Conservation (phyloP, 1,140 invertebrate genomes). For the Hormaphis cornu region DNA sequence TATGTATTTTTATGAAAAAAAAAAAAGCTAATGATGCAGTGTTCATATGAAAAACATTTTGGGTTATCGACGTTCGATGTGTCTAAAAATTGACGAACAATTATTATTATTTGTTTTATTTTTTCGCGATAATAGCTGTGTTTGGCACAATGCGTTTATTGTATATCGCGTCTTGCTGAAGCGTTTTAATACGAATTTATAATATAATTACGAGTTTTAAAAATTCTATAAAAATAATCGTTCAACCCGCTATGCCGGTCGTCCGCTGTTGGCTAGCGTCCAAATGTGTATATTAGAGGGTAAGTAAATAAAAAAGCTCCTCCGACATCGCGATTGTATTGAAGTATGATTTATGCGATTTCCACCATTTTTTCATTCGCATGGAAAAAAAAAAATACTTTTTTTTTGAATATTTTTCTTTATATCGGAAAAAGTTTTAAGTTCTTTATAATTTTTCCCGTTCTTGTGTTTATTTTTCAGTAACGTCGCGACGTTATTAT, state of each 20-base stretch:
- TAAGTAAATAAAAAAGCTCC: constrained; percentile 1
- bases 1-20: no score
- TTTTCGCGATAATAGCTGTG: not conserved
- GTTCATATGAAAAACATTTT: no score
- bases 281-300: constrained; percentile 3
- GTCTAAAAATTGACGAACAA: no score
- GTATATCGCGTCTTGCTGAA: constrained; percentile 1
- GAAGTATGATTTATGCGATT: constrained; percentile 13
- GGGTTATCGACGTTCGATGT: no score
- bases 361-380: not conserved
- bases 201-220: constrained; percentile 15
- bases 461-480: no score
- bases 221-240: constrained; percentile 11
- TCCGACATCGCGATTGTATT: constrained; percentile 2
- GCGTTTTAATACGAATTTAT: constrained; percentile 14
- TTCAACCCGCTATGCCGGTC: not conserved
- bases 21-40: no score
- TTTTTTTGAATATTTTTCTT: not conserved
- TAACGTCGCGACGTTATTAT: no score
- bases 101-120: no score
- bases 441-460: no score
- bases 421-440: no score
- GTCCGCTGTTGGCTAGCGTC: not conserved
- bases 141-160: constrained; percentile 24
- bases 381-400: not conserved